Conservation (phyloP, 2,797 vertebrate species). For the Kryptopterus vitreolus region DNA sequence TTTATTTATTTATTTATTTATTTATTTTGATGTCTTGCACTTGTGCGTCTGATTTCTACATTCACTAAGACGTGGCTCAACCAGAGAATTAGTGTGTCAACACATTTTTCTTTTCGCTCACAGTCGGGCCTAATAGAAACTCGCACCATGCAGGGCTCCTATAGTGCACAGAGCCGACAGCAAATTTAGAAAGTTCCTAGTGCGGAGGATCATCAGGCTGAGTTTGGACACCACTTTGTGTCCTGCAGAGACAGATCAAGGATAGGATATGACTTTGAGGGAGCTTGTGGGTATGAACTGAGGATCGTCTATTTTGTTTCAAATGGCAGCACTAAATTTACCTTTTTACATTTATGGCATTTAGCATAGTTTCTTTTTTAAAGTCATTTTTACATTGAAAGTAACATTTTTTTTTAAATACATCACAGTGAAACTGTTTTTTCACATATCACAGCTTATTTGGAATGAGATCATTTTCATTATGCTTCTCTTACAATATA, state of each 20-base stretch:
- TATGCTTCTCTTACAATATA: no score
- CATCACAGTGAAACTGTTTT: no score
- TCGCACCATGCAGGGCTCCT: constrained; percentile 6
- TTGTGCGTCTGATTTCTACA: background rate
- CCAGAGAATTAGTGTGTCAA: background rate
- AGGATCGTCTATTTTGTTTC: background rate
- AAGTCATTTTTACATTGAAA: no score
- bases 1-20: background rate
- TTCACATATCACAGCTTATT: no score
- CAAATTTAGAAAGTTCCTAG: background rate
- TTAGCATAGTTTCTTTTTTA: no score
- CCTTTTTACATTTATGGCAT: no score
- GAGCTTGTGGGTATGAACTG: background rate
- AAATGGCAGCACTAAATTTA: background rate
- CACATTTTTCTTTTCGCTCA: background rate
- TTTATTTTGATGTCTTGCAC: background rate
- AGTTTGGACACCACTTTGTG: background rate
- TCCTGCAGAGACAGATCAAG: background rate
- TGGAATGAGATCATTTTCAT: no score
- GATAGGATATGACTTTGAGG: background rate
- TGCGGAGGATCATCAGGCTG: background rate
- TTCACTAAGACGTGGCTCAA: background rate
- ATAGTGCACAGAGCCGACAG: constrained; percentile 1
- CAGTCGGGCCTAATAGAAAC: background rate
- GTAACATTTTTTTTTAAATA: no score